Percentiles rank a stretch among this genome's conserved stretches.
Conservation (phyloP, 1,140 invertebrate species). For the Eriocheir sinensis region DNA sequence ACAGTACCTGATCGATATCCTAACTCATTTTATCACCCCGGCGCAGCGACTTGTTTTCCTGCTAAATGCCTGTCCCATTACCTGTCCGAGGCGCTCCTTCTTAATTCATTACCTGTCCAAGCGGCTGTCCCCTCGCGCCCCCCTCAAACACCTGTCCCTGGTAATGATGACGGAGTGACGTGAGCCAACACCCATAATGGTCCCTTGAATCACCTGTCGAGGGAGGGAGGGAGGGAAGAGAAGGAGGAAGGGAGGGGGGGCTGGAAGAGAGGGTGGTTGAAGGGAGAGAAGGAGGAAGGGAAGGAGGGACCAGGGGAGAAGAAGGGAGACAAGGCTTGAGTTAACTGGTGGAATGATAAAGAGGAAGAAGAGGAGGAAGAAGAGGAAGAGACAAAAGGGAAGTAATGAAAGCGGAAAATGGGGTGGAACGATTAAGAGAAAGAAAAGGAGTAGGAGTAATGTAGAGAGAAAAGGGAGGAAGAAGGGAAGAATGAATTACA, state of each 20-base stretch:
- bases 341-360: not conserved
- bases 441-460: not conserved
- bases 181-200: too few species aligned
- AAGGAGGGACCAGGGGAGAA: not conserved
- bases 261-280: not conserved
- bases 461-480: not conserved
- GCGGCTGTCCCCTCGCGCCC: too few species aligned
- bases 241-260: not conserved
- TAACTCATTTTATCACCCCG: too few species aligned
- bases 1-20: too few species aligned
- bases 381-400: not conserved
- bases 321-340: not conserved
- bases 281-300: not conserved
- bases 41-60: too few species aligned
- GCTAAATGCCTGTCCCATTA: too few species aligned
- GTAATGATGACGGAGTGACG: too few species aligned
- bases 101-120: too few species aligned
- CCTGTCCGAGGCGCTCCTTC: too few species aligned
- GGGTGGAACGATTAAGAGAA: not conserved
- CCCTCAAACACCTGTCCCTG: too few species aligned
- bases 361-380: not conserved
- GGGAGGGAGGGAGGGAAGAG: not conserved
- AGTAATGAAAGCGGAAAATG: not conserved
- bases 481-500: not conserved
- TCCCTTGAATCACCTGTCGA: not conserved